Conservation (phyloP, 2,113 vertebrate species). For the Cebus imitator region DNA sequence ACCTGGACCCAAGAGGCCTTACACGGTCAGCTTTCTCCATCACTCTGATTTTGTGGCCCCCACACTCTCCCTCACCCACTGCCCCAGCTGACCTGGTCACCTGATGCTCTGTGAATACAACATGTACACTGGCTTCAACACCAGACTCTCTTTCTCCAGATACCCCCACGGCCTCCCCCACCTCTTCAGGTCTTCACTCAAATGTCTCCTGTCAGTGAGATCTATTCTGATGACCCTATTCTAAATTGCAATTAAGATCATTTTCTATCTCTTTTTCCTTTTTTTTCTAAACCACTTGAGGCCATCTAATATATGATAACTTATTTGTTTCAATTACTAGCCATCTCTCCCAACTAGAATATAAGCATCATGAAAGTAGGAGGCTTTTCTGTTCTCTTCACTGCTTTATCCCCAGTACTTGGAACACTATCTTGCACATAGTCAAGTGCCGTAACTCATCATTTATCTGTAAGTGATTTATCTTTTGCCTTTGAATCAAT, state of each 20-base stretch:
- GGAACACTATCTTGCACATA: neutral
- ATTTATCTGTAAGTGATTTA: neutral
- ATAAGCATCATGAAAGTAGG: neutral
- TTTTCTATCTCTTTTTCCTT: neutral
- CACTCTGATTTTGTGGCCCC: neutral
- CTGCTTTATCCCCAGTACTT: neutral
- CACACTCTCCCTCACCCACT: neutral
- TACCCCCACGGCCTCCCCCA: too few species aligned
- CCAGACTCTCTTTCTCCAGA: too few species aligned
- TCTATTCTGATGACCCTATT: neutral
- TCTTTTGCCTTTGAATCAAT: neutral
- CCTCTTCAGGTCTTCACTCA: neutral
- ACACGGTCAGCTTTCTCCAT: neutral
- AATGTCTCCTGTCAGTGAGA: neutral
- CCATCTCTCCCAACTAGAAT: neutral
- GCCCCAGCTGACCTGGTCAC: neutral
- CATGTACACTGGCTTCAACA: neutral
- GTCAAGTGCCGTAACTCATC: neutral
- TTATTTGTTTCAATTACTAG: neutral
- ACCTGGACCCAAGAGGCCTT: neutral
- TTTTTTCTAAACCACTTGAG: neutral
- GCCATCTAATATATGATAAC: neutral
- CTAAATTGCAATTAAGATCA: neutral
- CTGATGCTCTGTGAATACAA: neutral
- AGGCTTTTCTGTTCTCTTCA: neutral